Evolutionary conservation across 2,797 vertebrate species (phyloP).

Genomic region (Pogoniulus pusillus): DNA sequence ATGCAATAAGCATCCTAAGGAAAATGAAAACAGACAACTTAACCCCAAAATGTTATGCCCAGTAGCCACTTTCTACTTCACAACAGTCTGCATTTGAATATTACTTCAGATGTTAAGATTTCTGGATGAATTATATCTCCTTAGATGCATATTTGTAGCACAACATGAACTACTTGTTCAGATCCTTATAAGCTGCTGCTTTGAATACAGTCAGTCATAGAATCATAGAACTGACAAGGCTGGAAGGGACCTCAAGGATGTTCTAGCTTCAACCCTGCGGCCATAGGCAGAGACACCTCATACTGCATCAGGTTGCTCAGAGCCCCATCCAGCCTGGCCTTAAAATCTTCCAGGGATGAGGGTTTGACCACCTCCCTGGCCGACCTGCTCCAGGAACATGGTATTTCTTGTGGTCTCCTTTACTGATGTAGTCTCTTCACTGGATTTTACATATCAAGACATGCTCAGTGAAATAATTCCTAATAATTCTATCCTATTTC

Average conservation of each 20-base stretch:
- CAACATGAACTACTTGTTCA: not conserved
- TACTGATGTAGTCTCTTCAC: not conserved
- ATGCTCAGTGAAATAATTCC: not conserved
- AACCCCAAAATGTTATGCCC: not conserved
- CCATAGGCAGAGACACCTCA: too few relatives aligned
- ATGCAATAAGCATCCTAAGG: not conserved
- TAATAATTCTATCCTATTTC: not conserved
- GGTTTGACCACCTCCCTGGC: too few relatives aligned
- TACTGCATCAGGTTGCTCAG: too few relatives aligned
- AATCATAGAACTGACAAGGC: too few relatives aligned
- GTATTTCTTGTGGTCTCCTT: not conserved
- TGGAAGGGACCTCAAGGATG: too few relatives aligned
- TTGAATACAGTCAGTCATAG: not conserved
- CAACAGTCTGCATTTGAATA: not conserved
- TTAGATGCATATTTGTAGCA: accelerated
- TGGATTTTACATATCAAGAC: not conserved
- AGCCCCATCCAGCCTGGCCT: too few relatives aligned
- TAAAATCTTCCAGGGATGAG: too few relatives aligned
- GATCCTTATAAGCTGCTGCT: not conserved
- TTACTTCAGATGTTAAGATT: not conserved
- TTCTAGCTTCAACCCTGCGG: too few relatives aligned
- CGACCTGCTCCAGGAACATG: not conserved
- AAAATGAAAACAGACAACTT: not conserved
- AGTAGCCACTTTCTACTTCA: not conserved
- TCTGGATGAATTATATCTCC: not conserved